Evolutionary conservation across 2,888 invertebrate species (phyloP).

Genomic region (Tipula lateralis): DNA sequence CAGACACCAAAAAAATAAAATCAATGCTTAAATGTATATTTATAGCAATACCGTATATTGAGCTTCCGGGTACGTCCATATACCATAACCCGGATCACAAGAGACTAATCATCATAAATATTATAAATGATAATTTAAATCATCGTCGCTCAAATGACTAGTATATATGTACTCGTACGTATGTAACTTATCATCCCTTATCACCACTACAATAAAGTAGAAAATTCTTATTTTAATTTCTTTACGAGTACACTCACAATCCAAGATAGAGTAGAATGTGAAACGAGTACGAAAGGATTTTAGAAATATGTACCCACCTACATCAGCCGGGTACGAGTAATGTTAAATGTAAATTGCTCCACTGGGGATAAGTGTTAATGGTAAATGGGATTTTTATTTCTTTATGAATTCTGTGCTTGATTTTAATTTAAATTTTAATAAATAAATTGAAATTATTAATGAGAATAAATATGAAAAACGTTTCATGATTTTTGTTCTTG

Average conservation of each 20-base stretch:
- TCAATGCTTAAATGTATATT: not conserved
- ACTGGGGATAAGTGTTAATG: not conserved
- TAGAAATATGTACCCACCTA: not conserved
- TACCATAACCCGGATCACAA: not conserved
- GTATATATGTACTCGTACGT: not conserved
- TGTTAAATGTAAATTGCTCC: constrained; percentile 5
- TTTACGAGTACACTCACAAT: not conserved
- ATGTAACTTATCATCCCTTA: not conserved
- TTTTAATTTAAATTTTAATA: constrained; percentile 13
- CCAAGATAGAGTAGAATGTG: not conserved
- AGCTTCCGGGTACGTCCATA: not conserved
- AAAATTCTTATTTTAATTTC: constrained; percentile 2
- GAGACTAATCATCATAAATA: not conserved
- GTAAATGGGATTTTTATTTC: not conserved
- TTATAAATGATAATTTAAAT: not conserved
- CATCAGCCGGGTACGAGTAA: not conserved
- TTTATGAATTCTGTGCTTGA: not conserved
- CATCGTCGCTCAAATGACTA: not conserved
- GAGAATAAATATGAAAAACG: constrained; percentile 2
- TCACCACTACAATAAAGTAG: not conserved
- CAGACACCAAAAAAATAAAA: not conserved
- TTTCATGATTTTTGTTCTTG: not conserved
- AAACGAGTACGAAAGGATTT: not conserved
- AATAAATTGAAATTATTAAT: constrained; percentile 15
- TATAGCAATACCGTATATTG: not conserved